Evolutionary conservation across 2,888 invertebrate species (phyloP), one percentile per base, ranked within the genome.

Genomic region (Cyclophora albipunctata): DNA sequence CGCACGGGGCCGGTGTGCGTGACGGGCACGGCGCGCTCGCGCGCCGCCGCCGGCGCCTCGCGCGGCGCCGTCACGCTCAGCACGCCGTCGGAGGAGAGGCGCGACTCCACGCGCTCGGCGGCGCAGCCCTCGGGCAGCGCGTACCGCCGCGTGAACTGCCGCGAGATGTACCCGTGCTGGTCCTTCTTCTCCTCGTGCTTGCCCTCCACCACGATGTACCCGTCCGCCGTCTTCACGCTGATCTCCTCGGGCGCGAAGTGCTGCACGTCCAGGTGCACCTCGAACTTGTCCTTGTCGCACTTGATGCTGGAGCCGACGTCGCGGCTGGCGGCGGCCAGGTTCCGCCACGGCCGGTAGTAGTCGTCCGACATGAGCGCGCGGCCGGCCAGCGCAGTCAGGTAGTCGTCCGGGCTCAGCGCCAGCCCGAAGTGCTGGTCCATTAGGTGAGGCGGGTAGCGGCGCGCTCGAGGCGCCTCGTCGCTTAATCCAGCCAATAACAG

Each of bases 141-240:
- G 67, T 94, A 94, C 48, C 92, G 90, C 5, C 94, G 89, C 6
- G 91, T 88, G 60, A 95, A 92, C 57, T 94, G 92, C 35, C 93
- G 86, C 2, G 93, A 91, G 49, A 94, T 90, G 55, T 84, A 91
- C 0, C 94, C 94, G 63, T 93, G 91, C 34, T 92, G 90, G 63
- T 93, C 93, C 55, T 91, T 90, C 60, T 91, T 91, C 66, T 94
- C 94, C 61, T 93, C 92, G 66, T 94, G 94, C 66, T 92, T 93
- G 0, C 92, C 94, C 72, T 94, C 93, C 2, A 93, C 87, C 3
- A 93, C 86, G 34, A 94, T 89, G 41, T 78, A 85, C 49, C 91
- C 90, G 48, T 93, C 93, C 0, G 91, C 87, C 0, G 92, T 92
- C 72, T 93, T 94, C 0, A 94, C 93, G 3, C 89, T 86, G 37